Percentiles rank a stretch among this genome's conserved stretches.
Evolutionary conservation across 2,888 invertebrate genomes (phyloP).

Genomic region (Clistopyga incitator): DNA sequence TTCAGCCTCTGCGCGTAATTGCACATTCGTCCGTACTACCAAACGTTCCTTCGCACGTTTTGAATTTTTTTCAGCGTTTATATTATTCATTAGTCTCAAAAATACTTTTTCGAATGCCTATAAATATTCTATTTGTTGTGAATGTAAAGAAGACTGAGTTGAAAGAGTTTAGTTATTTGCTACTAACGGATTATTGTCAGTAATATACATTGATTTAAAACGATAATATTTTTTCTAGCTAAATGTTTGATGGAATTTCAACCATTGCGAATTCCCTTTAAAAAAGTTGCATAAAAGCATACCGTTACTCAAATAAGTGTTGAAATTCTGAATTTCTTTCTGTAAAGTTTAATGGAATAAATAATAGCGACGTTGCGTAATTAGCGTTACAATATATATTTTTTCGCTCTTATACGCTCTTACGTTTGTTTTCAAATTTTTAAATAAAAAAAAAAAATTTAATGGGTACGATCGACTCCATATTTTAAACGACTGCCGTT

Average conservation of each 20-base stretch:
- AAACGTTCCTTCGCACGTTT: neutral
- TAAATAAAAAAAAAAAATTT: neutral
- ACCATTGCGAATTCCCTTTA: neutral
- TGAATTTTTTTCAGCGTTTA: neutral
- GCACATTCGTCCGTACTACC: neutral
- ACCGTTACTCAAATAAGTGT: no score
- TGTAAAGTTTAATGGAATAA: neutral
- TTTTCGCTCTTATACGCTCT: no score
- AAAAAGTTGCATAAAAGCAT: neutral
- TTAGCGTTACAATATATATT: neutral
- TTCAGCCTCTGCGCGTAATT: neutral
- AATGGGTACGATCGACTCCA: no score
- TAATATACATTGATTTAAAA: neutral
- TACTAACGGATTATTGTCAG: neutral
- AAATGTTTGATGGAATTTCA: neutral
- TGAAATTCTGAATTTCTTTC: no score
- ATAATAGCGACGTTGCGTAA: neutral
- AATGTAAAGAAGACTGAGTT: neutral
- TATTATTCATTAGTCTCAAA: neutral
- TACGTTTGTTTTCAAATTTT: neutral
- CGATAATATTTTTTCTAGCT: neutral
- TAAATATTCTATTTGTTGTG: neutral
- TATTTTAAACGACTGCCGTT: no score
- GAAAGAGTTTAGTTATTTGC: neutral
- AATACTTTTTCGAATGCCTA: neutral